Conservation (phyloP, 2,113 vertebrate species). For the Pedionomus torquatus region DNA sequence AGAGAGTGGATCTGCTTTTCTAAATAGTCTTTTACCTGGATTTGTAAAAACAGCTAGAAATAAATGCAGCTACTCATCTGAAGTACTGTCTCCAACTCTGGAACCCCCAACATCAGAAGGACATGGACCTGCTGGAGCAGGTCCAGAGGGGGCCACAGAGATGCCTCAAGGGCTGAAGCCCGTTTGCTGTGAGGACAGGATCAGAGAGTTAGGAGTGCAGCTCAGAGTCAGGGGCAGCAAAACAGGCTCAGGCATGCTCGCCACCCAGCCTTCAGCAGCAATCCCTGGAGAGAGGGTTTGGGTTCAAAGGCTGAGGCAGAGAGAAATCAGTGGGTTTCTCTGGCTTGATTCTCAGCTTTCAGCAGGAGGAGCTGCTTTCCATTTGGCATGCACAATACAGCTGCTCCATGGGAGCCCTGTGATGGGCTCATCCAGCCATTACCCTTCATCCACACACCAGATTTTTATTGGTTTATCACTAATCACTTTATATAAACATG, state of each 20-base stretch:
- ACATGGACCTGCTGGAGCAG: no score
- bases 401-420: background rate
- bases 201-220: no score
- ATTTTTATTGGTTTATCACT: background rate
- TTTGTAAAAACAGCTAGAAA: background rate
- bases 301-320: background rate
- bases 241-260: fast-evolving
- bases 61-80: background rate
- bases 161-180: no score
- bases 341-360: background rate
- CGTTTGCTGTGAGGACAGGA: no score
- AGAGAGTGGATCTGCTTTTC: background rate
- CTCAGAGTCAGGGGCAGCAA: background rate
- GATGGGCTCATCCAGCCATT: background rate
- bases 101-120: no score
- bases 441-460: fast-evolving
- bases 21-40: background rate
- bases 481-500: background rate
- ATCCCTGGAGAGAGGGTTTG: background rate
- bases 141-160: no score
- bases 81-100: no score
- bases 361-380: background rate
- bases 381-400: background rate
- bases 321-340: background rate
- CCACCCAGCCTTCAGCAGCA: background rate